Conservation (phyloP, 53 echinoderm and acorn worm species). For the Stichopus horrens region DNA sequence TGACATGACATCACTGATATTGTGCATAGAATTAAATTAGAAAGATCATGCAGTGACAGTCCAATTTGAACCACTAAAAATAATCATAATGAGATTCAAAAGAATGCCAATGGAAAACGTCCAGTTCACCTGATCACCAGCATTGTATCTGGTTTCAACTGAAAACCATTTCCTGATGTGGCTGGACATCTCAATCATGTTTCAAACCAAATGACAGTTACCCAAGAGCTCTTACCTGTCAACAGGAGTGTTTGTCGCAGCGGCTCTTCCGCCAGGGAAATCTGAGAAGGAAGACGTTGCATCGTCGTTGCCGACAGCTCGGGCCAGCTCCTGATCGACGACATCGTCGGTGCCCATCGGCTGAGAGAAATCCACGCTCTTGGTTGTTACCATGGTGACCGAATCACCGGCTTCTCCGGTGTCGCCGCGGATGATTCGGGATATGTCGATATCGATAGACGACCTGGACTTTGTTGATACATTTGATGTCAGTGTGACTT, state of each 20-base stretch:
- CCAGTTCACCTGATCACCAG: not conserved
- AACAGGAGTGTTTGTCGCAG: slow-evolving; percentile 47
- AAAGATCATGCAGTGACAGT: no score
- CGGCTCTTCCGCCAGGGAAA: slow-evolving; percentile 30
- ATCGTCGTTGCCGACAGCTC: slow-evolving; percentile 44
- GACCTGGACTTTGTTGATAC: slow-evolving; percentile 14
- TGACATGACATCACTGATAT: no score
- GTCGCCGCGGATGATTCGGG: slow-evolving; percentile 51
- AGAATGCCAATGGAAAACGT: not conserved
- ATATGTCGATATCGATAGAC: slow-evolving; percentile 56
- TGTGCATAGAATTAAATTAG: no score
- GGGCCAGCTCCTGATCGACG: slow-evolving; percentile 62
- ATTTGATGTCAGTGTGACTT: not conserved
- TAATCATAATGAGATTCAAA: not conserved
- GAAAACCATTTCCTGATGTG: not conserved
- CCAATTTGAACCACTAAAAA: not conserved
- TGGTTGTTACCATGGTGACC: slow-evolving; percentile 59
- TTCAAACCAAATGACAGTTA: not conserved
- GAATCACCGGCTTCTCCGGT: slow-evolving; percentile 41
- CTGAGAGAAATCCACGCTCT: slow-evolving; percentile 78
- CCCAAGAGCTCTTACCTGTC: slow-evolving; percentile 25
- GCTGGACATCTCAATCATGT: not conserved
- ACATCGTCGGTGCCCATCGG: slow-evolving; percentile 60
- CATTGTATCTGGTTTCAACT: not conserved
- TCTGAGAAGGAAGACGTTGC: slow-evolving; percentile 28